Evolutionary conservation across 2,113 vertebrate genomes (phyloP).

Genomic region (Lipophrys pholis): DNA sequence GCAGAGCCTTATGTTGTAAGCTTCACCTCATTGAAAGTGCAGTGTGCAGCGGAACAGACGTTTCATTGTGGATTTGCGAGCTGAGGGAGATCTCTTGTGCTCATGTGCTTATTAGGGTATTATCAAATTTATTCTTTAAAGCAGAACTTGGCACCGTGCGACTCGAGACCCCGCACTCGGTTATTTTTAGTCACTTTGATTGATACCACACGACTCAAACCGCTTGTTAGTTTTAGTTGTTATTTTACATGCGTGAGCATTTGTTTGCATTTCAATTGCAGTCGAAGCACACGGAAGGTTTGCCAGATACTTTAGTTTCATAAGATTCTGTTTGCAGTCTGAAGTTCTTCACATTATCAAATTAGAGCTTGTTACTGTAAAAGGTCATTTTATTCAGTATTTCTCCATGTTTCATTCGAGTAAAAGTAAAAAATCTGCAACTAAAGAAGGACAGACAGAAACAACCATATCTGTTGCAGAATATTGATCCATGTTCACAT

Average conservation of each 20-base stretch:
- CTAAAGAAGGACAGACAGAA: too few relatives aligned
- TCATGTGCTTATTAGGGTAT: constrained; percentile 52
- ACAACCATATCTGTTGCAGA: too few relatives aligned
- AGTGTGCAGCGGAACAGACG: constrained; percentile 59
- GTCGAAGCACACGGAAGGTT: too few relatives aligned
- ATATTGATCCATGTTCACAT: too few relatives aligned
- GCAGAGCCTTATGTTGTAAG: constrained; percentile 40
- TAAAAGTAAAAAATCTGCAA: too few relatives aligned
- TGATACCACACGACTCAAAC: not conserved
- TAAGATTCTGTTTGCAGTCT: too few relatives aligned
- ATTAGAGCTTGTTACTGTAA: too few relatives aligned
- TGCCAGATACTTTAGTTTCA: not conserved
- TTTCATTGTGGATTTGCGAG: constrained; percentile 55
- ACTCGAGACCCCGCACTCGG: not conserved
- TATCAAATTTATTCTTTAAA: constrained; percentile 18
- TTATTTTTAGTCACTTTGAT: not conserved
- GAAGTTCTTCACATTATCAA: too few relatives aligned
- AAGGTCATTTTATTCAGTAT: too few relatives aligned
- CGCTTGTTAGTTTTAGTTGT: not conserved
- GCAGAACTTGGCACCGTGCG: constrained; percentile 5
- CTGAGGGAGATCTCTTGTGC: constrained; percentile 44
- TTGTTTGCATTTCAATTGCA: constrained; percentile 8
- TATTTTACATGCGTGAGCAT: not conserved
- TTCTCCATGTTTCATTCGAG: too few relatives aligned
- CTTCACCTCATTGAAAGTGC: constrained; percentile 39